A percentile compares a stretch with the other conserved stretches of the same genome.
phyloP scores from a whole-genome alignment of 2,888 invertebrate genomes.

The Dendrolimus houi region DNA sequence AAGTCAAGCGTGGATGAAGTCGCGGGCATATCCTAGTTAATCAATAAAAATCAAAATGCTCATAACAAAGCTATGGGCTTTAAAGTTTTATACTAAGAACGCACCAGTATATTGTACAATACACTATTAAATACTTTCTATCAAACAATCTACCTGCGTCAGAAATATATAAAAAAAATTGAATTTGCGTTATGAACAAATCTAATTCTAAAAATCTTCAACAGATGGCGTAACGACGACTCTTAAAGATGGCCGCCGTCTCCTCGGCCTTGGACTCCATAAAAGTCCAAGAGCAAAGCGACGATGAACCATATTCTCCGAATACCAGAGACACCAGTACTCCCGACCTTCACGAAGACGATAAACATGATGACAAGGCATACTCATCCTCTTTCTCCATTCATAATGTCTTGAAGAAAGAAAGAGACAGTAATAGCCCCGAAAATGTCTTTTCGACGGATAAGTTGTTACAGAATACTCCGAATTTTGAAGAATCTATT shows the following conservation, averaged over 20 bases:
- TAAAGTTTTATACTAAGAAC: too few species aligned
- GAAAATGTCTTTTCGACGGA: conserved; percentile 70
- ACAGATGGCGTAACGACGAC: conserved; percentile 58
- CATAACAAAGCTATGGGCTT: too few species aligned
- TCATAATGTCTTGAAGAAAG: conserved; percentile 69
- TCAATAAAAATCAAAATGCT: too few species aligned
- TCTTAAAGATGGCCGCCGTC: conserved; percentile 63
- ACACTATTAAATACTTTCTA: too few species aligned
- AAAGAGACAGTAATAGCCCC: conserved; percentile 61
- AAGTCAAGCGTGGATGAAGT: too few species aligned
- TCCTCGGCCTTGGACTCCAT: conserved; percentile 59
- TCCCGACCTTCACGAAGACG: conserved; percentile 59
- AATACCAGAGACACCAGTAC: conserved; percentile 57
- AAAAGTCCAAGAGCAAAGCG: conserved; percentile 64
- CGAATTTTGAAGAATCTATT: conserved; percentile 38
- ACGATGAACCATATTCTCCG: conserved; percentile 65
- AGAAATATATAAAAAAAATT: too few species aligned
- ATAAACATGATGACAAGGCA: conserved; percentile 46
- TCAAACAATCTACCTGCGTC: too few species aligned
- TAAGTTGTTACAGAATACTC: conserved; percentile 61
- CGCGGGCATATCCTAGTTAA: too few species aligned
- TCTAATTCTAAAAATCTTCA: conserved; percentile 3
- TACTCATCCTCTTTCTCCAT: conserved; percentile 65
- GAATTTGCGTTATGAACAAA: too few species aligned
- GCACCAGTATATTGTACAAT: too few species aligned